Base-by-base conservation (phyloP, 2,888 invertebrate genomes). In the Amphipoea oculea region DNA sequence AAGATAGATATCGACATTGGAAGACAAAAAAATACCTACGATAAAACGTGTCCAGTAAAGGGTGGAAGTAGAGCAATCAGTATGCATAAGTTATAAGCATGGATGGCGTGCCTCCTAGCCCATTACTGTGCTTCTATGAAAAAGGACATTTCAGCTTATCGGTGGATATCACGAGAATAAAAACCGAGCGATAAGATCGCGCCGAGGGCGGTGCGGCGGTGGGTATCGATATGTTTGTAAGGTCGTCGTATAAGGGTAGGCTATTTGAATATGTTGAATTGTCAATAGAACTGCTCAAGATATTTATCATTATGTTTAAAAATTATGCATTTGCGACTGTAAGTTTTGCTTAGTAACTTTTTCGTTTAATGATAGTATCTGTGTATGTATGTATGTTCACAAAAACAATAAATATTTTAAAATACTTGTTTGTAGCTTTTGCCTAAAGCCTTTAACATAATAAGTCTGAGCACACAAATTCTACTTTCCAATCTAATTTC, bases 111-210 rank as follows among this genome's bases (percentile, higher is more conserved):
- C 95, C 93, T 95, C 91, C 92, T 91, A 91, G 90, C 92, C 96
- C 96, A 96, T 97, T 96, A 97, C 94, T 92, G 94, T 88, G 92
- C 94, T 96, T 97, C 97, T 96, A 96, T 96, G 96, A 95, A 97
- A 97, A 96, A 96, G 96, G 96, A 96, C 96, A 96, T 96, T 96
- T 95, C 94, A 92, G 92, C 94, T 97, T 97, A 96, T 97, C 97
- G 95, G 89, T 92, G 95, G 96, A 94, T 96, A 97, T 96, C 96
- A 96, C 95, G 95, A 96, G 96, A 96, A 96, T 96, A 96, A 96
- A 96, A 96, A 96, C 94, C 84, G 88, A 77, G 87, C 90, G 96
- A 96, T 96, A 96, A 96, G 95, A 96, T 97, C 97, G 92, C 91
- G 79, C 89, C 89, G 73, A 83, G 90, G 90, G 85, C 73, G 68